phyloP scores from a whole-genome alignment of 2,797 vertebrate genomes.

The Clamator glandarius region DNA sequence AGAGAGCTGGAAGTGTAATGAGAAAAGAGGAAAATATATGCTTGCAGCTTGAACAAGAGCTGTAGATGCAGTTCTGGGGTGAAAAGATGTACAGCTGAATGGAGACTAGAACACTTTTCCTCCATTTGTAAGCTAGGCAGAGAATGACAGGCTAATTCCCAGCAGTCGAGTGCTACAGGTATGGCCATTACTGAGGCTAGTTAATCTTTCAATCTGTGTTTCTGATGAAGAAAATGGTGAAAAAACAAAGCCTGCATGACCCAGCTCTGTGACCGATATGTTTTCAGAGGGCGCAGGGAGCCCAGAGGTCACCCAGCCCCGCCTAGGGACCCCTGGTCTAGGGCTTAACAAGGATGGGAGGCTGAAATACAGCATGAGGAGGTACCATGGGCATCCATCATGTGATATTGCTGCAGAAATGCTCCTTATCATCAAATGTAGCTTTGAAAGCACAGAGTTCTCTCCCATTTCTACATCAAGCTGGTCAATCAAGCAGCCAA shows the following conservation, averaged over 20 bases:
- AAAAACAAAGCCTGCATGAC: not conserved
- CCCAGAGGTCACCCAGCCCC: fast-evolving
- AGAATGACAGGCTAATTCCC: slow-evolving; percentile 55
- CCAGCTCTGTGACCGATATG: not conserved
- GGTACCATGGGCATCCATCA: fast-evolving
- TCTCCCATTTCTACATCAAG: not conserved
- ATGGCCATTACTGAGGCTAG: not conserved
- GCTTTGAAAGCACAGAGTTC: not conserved
- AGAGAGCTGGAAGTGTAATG: slow-evolving; percentile 16
- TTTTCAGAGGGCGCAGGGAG: not conserved
- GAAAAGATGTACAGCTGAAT: slow-evolving; percentile 27
- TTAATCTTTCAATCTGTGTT: slow-evolving; percentile 43
- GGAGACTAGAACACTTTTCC: not conserved
- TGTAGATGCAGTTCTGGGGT: slow-evolving; percentile 37
- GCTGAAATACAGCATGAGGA: not conserved
- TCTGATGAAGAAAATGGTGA: not conserved
- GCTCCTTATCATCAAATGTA: not conserved
- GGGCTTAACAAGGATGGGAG: not conserved
- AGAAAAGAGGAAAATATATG: slow-evolving; percentile 43
- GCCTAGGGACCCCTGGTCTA: fast-evolving
- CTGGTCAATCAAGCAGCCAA: fast-evolving
- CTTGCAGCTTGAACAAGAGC: slow-evolving; percentile 14
- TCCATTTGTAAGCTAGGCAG: slow-evolving; percentile 37
- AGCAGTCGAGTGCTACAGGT: not conserved
- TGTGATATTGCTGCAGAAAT: not conserved